Percentiles rank a stretch among this genome's conserved stretches.
These are phyloP conservation scores for Orius laevigatus DNA, from an alignment of 1,140 invertebrate species.

Conservation along the genomic window DNA sequence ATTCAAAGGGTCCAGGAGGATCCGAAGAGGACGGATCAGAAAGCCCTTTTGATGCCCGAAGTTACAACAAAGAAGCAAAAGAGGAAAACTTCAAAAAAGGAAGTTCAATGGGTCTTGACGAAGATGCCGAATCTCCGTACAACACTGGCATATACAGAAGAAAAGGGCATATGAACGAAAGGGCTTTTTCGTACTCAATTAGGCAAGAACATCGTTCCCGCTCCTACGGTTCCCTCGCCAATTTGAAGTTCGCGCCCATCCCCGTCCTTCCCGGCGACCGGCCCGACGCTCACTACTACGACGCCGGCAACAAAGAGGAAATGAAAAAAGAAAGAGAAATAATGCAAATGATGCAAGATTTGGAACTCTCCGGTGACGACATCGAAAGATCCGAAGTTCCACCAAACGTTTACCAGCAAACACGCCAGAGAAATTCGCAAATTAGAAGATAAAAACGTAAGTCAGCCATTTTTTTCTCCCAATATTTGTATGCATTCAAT, in stretches of 20 bases:
- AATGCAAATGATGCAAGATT: constrained; percentile 73
- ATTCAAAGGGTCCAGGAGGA: constrained; percentile 29
- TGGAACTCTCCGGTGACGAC: constrained; percentile 64
- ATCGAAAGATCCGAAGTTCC: constrained; percentile 45
- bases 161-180: constrained; percentile 81
- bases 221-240: constrained; percentile 76
- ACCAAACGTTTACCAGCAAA: constrained; percentile 31
- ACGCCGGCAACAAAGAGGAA: constrained; percentile 31
- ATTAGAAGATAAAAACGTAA: constrained; percentile 14
- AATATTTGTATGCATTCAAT: too few relatives aligned
- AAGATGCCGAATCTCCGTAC: constrained; percentile 48
- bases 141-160: constrained; percentile 75
- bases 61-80: constrained; percentile 55
- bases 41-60: constrained; percentile 63
- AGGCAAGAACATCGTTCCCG: constrained; percentile 78
- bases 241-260: constrained; percentile 58
- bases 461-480: too few relatives aligned
- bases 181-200: constrained; percentile 87
- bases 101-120: constrained; percentile 11
- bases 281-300: constrained; percentile 10
- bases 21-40: constrained; percentile 25
- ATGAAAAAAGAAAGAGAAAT: constrained; percentile 81
- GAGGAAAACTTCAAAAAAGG: constrained; percentile 8
- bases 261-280: constrained; percentile 25
- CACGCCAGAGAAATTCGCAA: constrained; percentile 16